Evolutionary conservation across 1,140 invertebrate genomes (phyloP).

Genomic region (Cotesia typhae): DNA sequence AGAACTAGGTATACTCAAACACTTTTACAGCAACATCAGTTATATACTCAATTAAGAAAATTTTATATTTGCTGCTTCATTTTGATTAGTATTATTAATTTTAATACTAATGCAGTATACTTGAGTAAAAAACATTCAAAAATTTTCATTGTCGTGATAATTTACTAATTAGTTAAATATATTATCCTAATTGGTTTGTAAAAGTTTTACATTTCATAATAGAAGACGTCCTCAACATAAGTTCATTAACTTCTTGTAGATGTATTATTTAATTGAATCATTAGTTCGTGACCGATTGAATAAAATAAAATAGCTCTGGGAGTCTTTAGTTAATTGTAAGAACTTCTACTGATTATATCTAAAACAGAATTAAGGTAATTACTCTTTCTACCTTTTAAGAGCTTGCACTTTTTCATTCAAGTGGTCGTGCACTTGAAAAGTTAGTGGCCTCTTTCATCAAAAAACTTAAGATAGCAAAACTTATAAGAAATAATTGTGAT

Average conservation of each 20-base stretch:
- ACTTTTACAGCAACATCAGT: no score
- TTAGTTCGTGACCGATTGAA: slow-evolving; percentile 9
- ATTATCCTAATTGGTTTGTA: no score
- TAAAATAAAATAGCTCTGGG: neutral
- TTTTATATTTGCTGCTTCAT: no score
- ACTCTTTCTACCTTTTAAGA: slow-evolving; percentile 5
- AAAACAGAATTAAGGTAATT: slow-evolving; percentile 18
- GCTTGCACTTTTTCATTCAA: slow-evolving; percentile 15
- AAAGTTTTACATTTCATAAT: no score
- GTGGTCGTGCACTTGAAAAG: slow-evolving; percentile 8
- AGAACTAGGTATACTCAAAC: no score
- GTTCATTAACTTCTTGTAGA: neutral
- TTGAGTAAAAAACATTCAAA: no score
- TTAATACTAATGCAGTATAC: no score
- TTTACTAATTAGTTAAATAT: no score
- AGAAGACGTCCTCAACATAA: no score
- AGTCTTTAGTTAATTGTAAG: slow-evolving; percentile 18
- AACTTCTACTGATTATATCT: slow-evolving; percentile 14
- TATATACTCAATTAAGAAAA: no score
- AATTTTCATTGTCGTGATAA: no score
- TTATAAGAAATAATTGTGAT: neutral
- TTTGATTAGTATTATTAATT: no score
- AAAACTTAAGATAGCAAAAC: neutral
- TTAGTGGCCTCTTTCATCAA: slow-evolving; percentile 8
- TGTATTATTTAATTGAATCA: neutral